Conservation (phyloP, 2,888 invertebrate genomes). For the Nemotelus pantherinus region DNA sequence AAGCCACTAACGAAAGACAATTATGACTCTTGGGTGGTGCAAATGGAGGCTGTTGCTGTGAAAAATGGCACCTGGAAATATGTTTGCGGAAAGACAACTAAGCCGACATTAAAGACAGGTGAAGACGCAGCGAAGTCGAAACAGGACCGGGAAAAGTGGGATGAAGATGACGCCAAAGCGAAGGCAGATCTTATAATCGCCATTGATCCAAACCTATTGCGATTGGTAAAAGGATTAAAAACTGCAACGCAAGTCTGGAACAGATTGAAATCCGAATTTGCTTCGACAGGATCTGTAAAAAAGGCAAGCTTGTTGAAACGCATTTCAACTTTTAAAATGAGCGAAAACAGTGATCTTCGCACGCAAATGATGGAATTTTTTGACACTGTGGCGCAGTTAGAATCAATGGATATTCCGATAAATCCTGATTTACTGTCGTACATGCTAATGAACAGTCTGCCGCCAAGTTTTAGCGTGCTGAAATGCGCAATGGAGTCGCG, state of each 20-base stretch:
- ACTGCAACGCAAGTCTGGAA: slow-evolving; percentile 19
- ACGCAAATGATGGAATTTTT: slow-evolving; percentile 39
- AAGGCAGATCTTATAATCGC: neutral
- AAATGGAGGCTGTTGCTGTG: neutral
- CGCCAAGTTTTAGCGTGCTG: slow-evolving; percentile 41
- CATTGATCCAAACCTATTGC: slow-evolving; percentile 29
- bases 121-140: neutral
- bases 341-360: slow-evolving; percentile 32
- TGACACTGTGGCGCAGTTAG: slow-evolving; percentile 32
- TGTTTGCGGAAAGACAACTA: no score
- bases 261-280: slow-evolving; percentile 41
- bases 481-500: no score
- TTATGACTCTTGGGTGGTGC: neutral
- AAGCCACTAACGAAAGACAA: no score
- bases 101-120: neutral
- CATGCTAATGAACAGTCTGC: slow-evolving; percentile 45
- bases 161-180: neutral
- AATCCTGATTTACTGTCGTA: slow-evolving; percentile 41
- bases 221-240: slow-evolving; percentile 37
- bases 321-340: slow-evolving; percentile 36
- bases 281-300: slow-evolving; percentile 33
- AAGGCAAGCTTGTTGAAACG: slow-evolving; percentile 45
- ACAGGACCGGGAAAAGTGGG: neutral
- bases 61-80: neutral
- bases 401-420: slow-evolving; percentile 35